phyloP scores from a whole-genome alignment of 1,140 invertebrate species.

The Caligus rogercresseyi region DNA sequence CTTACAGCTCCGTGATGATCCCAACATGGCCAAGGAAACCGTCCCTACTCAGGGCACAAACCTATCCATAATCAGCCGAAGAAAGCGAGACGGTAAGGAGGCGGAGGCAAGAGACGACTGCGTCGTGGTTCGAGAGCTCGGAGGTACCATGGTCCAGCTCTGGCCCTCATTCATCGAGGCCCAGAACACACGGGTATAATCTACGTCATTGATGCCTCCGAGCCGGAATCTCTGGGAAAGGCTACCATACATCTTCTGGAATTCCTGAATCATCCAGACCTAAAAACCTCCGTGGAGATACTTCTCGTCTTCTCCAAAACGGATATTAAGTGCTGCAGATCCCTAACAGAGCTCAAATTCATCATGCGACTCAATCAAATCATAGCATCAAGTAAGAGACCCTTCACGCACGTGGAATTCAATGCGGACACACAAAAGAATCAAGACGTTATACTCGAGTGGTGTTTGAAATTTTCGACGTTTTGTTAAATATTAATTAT shows the following conservation, averaged over 20 bases:
- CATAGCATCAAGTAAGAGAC: background rate
- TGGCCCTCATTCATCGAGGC: slow-evolving; percentile 13
- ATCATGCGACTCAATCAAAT: slow-evolving; percentile 15
- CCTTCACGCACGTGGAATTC: background rate
- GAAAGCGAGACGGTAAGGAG: background rate
- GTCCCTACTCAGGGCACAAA: background rate
- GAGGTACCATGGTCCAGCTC: background rate
- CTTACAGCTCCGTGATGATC: background rate
- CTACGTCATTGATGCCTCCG: slow-evolving; percentile 2
- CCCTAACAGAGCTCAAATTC: background rate
- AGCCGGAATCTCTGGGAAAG: slow-evolving; percentile 1
- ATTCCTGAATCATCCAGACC: background rate
- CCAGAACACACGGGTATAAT: background rate
- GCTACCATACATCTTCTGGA: background rate
- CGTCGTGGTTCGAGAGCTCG: background rate
- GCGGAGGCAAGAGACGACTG: background rate
- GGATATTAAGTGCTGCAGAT: slow-evolving; percentile 2
- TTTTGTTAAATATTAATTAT: slow-evolving; percentile 24
- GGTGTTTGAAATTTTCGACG: slow-evolving; percentile 33
- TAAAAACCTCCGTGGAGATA: background rate
- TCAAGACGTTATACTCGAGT: slow-evolving; percentile 45
- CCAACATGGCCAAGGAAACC: background rate
- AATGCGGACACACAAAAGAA: slow-evolving; percentile 44
- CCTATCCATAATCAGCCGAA: background rate
- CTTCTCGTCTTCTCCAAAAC: slow-evolving; percentile 11